A percentile compares a stretch with the other conserved stretches of the same genome.
Evolutionary conservation across 2,113 vertebrate species (phyloP).

Genomic region (Piaya cayana): DNA sequence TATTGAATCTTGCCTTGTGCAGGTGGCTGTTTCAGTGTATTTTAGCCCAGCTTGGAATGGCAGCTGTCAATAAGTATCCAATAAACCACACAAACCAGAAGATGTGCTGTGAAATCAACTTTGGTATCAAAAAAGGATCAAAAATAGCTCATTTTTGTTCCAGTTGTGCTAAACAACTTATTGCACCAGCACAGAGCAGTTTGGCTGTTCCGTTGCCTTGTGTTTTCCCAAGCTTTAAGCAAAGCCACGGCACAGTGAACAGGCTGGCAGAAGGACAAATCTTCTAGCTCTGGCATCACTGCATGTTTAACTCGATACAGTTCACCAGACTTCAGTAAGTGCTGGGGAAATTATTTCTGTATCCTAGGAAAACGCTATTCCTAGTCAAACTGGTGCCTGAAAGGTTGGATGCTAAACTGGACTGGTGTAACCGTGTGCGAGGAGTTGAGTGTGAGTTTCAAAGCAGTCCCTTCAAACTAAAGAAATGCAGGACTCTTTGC

Average conservation of each 20-base stretch:
- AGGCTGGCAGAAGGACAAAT: neutral
- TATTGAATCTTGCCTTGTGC: constrained; percentile 67
- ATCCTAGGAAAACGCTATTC: neutral
- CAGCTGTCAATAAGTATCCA: constrained; percentile 29
- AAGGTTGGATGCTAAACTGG: neutral
- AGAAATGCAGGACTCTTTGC: neutral
- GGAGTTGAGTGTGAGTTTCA: neutral
- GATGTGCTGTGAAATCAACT: neutral
- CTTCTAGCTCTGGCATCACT: neutral
- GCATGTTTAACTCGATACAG: neutral
- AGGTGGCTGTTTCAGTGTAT: constrained; percentile 45
- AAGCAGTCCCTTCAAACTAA: neutral
- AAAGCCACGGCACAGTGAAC: neutral
- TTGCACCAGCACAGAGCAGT: neutral
- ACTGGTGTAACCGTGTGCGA: neutral
- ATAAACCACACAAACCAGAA: neutral
- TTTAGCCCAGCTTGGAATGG: constrained; percentile 29
- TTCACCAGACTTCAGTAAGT: neutral
- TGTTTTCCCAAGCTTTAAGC: neutral
- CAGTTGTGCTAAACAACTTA: neutral
- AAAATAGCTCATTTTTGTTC: neutral
- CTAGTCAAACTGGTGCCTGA: neutral
- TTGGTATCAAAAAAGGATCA: neutral
- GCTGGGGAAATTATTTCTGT: neutral
- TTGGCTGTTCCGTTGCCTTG: neutral